Evolutionary conservation across 1,140 invertebrate genomes (phyloP), one percentile per base, ranked within the genome.

Genomic region (Tribolium castaneum): DNA sequence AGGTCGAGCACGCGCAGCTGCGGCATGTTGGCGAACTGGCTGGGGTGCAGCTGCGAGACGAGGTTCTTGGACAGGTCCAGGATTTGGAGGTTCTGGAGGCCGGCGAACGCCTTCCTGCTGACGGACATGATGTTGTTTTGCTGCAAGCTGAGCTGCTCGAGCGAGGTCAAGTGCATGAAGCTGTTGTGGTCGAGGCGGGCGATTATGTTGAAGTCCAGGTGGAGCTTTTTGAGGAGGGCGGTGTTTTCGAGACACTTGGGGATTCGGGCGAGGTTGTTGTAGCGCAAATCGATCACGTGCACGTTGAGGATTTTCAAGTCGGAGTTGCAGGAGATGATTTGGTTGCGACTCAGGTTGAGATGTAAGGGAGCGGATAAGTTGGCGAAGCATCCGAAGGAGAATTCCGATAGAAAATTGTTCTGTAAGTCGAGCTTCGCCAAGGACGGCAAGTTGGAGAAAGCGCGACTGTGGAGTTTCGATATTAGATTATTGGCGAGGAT

Each of bases 61-160:
- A 89, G 86, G 86, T 97, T 97, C 79, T 91, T 90, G 56, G 93
- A 94, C 0, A 97, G 85, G 85, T 97, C 94, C 9, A 97, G 83
- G 70, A 93, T 90, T 85, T 96, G 94, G 6, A 97, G 85, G 45
- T 90, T 91, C 50, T 90, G 88, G 9, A 96, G 83, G 10, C 93
- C 93, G 78, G 90, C 89, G 83, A 96, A 95, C 9, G 94, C 92
- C 85, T 93, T 91, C 83, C 92, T 91, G 83, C 92, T 90, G 56
- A 97, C 85, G n/a, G 90, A 86, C 77, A 90, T 90, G 56, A 97
- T 91, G 74, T 90, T 90, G 84, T 97, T 97, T 82, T 93, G 90
- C 70, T 92, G 89, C 35, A 97, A 85, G 80, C 92, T 93, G 35
- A 97, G 85, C 49, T 92, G 91, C 86, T 96, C 94, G 77, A 96